These are phyloP conservation scores for Galerucella pusilla DNA, from an alignment of 2,888 invertebrate species.

Conservation along the genomic window DNA sequence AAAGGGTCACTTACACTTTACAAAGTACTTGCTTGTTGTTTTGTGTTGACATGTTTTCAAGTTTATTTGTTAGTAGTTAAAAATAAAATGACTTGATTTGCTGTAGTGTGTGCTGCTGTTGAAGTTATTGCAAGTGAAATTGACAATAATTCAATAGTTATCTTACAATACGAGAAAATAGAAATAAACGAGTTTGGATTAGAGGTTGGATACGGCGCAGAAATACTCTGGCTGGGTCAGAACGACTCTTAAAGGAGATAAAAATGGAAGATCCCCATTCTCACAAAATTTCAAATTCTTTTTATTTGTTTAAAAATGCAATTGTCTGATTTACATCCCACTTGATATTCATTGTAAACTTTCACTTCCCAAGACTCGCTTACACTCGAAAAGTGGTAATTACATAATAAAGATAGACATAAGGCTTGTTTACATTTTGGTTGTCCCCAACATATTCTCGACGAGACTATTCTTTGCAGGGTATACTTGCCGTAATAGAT, in stretches of 20 bases:
- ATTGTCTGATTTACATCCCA: not conserved
- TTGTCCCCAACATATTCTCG: too few relatives aligned
- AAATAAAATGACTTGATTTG: slow-evolving; percentile 30
- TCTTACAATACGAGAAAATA: slow-evolving; percentile 26
- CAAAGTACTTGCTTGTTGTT: slow-evolving; percentile 21
- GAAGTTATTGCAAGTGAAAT: slow-evolving; percentile 26
- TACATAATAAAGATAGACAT: too few relatives aligned
- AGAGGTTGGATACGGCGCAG: slow-evolving; percentile 30
- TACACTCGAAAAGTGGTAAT: too few relatives aligned
- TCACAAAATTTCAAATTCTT: slow-evolving; percentile 20
- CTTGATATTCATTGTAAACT: too few relatives aligned
- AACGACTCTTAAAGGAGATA: slow-evolving; percentile 30
- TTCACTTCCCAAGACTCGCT: too few relatives aligned
- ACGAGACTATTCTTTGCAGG: too few relatives aligned
- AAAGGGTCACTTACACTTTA: slow-evolving; percentile 22
- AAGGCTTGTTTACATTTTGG: too few relatives aligned
- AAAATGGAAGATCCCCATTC: slow-evolving; percentile 24
- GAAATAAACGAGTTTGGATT: slow-evolving; percentile 21
- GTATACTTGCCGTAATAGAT: too few relatives aligned
- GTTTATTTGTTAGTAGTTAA: slow-evolving; percentile 18
- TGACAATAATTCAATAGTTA: slow-evolving; percentile 21
- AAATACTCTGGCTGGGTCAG: slow-evolving; percentile 26
- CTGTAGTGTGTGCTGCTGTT: slow-evolving; percentile 28
- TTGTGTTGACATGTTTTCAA: slow-evolving; percentile 21
- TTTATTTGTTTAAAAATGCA: too few relatives aligned